Base-by-base conservation (phyloP, 2,888 invertebrate species). In the Cyrtodaria siliqua region DNA sequence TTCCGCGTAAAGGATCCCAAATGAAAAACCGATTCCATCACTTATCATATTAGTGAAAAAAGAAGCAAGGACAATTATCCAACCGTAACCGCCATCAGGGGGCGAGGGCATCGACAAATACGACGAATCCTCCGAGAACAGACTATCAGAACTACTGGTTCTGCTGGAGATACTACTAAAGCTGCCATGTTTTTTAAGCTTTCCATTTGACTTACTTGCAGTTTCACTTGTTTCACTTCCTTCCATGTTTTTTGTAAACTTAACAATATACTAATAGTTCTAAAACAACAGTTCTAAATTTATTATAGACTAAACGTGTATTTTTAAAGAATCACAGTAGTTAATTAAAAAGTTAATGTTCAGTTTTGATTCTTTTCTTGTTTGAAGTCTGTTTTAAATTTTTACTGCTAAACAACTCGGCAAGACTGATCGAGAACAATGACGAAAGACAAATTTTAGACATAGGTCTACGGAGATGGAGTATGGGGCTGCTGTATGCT, bases 41-140 rank as follows among this genome's bases (percentile, higher is more conserved):
- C 97, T 97, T 87, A 98, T 97, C 79, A 97, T 94, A 92, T 97
- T 97, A 79, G 97, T 96, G 94, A 97, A 95, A 92, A 98, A 98
- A 0, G 97, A 96, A 26, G 97, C 97, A 75, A 96, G 95, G 0
- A 98, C 97, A 60, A 98, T 95, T 33, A 98, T 96, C 98, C 98
- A 98, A 4, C 97, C 97, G 96, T 96, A 97, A 16, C 97, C 97
- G 12, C 97, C 97, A 92, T 97, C 97, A 1, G 97, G 97, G 2
- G 91, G 87, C 23, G 87, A 82, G 2, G 90, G 89, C 75, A 87
- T 79, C 8, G 82, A 71, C 9, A 77, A 47, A 14, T 68, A 61
- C 3, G 82, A 85, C 8, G 82, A 80, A 29, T 71, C 79, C 0
- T 76, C 80, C 16, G 82, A 83, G 14, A 82, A 76, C 2, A 78